Conservation (phyloP, 2,888 invertebrate genomes). For the Drosophila birchii region DNA sequence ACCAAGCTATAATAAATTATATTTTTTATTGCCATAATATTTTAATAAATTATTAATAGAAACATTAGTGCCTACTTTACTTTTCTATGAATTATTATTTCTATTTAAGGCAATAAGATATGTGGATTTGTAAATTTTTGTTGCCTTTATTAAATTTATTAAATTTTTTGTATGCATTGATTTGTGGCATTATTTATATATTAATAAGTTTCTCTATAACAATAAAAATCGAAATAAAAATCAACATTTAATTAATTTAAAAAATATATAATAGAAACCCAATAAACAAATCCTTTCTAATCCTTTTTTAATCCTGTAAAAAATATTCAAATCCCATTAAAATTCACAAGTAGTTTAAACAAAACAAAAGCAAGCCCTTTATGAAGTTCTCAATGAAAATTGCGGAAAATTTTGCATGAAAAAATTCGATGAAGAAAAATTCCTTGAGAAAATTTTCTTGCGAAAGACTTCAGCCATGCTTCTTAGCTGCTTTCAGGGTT, state of each 20-base stretch:
- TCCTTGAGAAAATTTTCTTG: neutral
- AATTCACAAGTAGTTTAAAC: neutral
- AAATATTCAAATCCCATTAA: neutral
- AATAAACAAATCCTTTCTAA: too few relatives aligned
- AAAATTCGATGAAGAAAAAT: neutral
- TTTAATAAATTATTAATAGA: neutral
- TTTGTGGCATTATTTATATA: neutral
- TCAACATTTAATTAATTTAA: neutral
- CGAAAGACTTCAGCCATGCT: neutral
- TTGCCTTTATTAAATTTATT: too few relatives aligned
- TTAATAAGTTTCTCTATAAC: neutral
- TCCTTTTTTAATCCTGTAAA: neutral
- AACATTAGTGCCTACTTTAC: neutral
- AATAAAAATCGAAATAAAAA: neutral
- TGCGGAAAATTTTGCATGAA: neutral
- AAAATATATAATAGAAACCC: too few relatives aligned
- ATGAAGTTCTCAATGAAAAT: neutral
- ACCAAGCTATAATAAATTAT: too few relatives aligned
- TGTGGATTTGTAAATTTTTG: neutral
- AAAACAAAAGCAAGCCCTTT: neutral
- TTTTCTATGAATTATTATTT: neutral
- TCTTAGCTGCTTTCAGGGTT: conserved; percentile 8
- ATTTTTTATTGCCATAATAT: too few relatives aligned
- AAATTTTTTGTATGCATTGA: neutral
- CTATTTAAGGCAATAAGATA: neutral